A percentile compares a stretch with the other conserved stretches of the same genome.
Evolutionary conservation across 1,140 invertebrate genomes (phyloP).

Genomic region (Drosophila varians): DNA sequence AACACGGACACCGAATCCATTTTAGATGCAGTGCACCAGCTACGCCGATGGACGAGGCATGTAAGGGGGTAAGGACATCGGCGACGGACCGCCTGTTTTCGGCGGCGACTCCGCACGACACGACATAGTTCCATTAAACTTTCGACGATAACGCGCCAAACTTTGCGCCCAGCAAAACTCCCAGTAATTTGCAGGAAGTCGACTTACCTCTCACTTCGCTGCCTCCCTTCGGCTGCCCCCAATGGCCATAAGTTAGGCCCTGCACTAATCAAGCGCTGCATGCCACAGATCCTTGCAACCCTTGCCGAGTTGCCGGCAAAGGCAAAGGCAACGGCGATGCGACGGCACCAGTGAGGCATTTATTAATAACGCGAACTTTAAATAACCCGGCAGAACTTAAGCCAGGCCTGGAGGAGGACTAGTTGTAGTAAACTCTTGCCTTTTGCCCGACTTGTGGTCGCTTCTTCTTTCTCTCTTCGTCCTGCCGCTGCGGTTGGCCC

Average conservation of each 20-base stretch:
- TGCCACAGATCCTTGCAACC: conserved; percentile 25
- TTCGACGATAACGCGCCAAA: conserved; percentile 71
- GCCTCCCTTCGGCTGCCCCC: neutral
- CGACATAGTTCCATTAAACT: conserved; percentile 75
- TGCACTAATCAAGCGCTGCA: conserved; percentile 69
- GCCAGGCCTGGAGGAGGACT: conserved; percentile 9
- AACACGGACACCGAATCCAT: conserved; percentile 10
- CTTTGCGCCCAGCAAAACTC: conserved; percentile 60
- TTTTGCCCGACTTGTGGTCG: neutral
- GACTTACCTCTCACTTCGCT: neutral
- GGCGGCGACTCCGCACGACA: conserved; percentile 46
- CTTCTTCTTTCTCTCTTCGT: neutral
- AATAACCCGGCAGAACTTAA: conserved; percentile 62
- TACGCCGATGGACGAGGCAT: too few species aligned
- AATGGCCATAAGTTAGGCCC: conserved; percentile 56
- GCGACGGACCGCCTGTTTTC: conserved; percentile 5
- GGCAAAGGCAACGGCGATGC: neutral
- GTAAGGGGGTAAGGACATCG: neutral
- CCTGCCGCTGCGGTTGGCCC: conserved; percentile 18
- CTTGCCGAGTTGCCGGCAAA: neutral
- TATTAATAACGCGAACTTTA: conserved; percentile 75
- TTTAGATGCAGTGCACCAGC: conserved; percentile 14
- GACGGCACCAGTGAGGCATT: conserved; percentile 54
- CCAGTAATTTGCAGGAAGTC: conserved; percentile 64
- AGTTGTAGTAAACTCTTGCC: conserved; percentile 3